A percentile compares a stretch with the other conserved stretches of the same genome.
These are phyloP conservation scores for Odontothrips loti DNA, from an alignment of 2,888 invertebrate genomes.

Conservation along the genomic window DNA sequence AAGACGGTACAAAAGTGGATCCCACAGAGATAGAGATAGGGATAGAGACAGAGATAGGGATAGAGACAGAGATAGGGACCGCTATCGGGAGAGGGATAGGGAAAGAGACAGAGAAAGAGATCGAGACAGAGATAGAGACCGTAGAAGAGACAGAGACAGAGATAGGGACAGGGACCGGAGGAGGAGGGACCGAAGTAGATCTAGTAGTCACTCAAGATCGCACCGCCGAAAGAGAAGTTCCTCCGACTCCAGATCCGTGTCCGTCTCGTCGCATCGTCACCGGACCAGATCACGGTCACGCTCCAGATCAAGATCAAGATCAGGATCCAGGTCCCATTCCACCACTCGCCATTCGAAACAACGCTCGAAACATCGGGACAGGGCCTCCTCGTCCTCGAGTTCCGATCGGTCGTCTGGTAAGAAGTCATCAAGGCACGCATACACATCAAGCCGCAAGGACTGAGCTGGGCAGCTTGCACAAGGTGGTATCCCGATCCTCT, in stretches of 20 bases:
- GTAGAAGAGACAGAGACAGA: neutral
- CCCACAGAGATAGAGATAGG: neutral
- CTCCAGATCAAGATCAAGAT: neutral
- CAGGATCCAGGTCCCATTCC: neutral
- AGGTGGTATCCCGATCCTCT: constrained; percentile 16
- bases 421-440: constrained; percentile 13
- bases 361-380: neutral
- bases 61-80: neutral
- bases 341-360: neutral
- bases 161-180: neutral
- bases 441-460: neutral
- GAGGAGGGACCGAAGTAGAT: neutral
- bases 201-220: neutral
- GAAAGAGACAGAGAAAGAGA: neutral
- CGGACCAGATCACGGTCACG: neutral
- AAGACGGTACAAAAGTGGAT: constrained; percentile 3
- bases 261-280: constrained; percentile 1
- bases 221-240: neutral
- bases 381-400: neutral
- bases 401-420: constrained; percentile 22
- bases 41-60: neutral
- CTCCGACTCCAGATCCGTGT: constrained; percentile 3
- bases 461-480: constrained; percentile 19
- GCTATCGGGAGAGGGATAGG: neutral
- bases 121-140: neutral